Conservation (phyloP, 2,113 vertebrate species). For the Zonotrichia leucophrys region DNA sequence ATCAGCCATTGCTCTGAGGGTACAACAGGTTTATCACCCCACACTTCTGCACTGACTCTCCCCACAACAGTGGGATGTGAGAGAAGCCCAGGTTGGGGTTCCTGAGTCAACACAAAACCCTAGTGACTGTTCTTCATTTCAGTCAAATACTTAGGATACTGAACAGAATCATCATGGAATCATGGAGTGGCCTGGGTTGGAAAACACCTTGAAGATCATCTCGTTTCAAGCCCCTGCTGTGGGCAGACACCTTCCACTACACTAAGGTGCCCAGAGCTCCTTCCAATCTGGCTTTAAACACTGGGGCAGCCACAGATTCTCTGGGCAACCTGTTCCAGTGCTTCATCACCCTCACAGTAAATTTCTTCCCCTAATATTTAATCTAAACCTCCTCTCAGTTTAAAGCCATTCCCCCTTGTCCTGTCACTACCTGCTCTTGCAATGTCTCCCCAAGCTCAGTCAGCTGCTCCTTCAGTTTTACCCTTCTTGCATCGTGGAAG, state of each 20-base stretch:
- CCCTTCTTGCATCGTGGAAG: not conserved
- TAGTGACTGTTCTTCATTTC: not conserved
- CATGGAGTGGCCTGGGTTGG: not conserved
- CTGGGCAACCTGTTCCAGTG: not conserved
- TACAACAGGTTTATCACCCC: not conserved
- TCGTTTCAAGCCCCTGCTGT: rapidly evolving
- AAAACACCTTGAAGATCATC: not conserved
- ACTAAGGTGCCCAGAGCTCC: not conserved
- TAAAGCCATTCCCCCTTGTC: not conserved
- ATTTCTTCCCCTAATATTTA: not conserved
- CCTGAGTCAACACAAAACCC: not conserved
- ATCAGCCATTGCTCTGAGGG: not conserved
- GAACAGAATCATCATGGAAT: not conserved
- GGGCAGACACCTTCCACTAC: not conserved
- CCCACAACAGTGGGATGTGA: not conserved
- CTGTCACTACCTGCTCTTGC: not conserved
- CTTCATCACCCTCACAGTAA: not conserved
- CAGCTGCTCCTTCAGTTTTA: not conserved
- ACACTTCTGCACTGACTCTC: not conserved
- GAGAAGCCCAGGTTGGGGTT: not conserved
- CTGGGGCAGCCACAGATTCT: not conserved
- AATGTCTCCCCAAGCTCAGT: not conserved
- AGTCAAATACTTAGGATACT: not conserved
- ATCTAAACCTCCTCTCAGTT: not conserved
- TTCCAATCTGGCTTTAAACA: not conserved